Percentiles rank a stretch among this genome's conserved stretches.
Conservation (phyloP, 2,113 vertebrate species). For the Antigone vipio region DNA sequence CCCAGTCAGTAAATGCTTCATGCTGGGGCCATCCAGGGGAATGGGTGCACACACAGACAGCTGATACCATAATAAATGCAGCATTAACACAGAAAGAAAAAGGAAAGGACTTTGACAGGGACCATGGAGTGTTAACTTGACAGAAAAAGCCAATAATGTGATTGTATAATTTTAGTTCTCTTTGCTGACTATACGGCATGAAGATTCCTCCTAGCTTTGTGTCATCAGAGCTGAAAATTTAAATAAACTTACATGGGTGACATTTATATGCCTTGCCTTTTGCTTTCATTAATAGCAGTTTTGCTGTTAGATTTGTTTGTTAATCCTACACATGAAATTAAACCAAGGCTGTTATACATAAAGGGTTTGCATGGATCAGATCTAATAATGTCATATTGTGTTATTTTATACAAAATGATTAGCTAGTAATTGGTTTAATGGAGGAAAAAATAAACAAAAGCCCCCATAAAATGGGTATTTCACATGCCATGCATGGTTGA, state of each 20-base stretch:
- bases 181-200: background rate
- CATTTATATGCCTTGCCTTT: background rate
- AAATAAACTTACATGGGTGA: background rate
- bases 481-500: background rate
- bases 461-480: background rate
- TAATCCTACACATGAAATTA: slow-evolving; percentile 26
- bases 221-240: background rate
- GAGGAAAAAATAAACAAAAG: slow-evolving; percentile 2
- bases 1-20: background rate
- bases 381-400: background rate
- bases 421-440: slow-evolving; percentile 5
- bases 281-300: background rate
- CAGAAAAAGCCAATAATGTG: background rate
- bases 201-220: background rate
- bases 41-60: background rate
- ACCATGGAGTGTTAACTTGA: background rate
- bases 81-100: background rate
- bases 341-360: background rate
- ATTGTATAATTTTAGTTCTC: background rate
- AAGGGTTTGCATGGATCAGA: background rate
- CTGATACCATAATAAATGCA: background rate
- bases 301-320: background rate
- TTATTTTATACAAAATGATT: background rate
- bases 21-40: background rate
- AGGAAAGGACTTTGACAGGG: background rate